phyloP scores from a whole-genome alignment of 2,888 invertebrate genomes.

The Andrena flavipes region DNA sequence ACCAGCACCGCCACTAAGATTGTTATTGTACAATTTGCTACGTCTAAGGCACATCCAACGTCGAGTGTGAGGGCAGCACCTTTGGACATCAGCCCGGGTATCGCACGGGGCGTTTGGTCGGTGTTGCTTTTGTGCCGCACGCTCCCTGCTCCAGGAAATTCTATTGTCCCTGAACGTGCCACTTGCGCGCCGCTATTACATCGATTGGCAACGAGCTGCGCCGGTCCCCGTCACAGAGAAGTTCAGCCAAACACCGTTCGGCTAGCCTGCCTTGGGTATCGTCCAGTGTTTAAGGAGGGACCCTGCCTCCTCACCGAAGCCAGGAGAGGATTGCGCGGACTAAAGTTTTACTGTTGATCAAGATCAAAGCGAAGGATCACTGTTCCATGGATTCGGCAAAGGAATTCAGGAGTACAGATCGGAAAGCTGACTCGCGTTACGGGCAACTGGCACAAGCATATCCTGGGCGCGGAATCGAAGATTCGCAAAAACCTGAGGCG shows the following conservation, averaged over 20 bases:
- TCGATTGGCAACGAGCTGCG: neutral
- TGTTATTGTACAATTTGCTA: conserved; percentile 85
- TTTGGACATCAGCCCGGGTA: conserved; percentile 84
- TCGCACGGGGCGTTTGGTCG: conserved; percentile 77
- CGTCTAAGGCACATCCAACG: conserved; percentile 78
- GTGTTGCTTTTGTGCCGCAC: conserved; percentile 64
- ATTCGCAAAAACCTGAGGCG: conserved; percentile 12
- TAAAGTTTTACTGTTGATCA: conserved; percentile 82
- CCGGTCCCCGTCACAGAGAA: rapidly evolving
- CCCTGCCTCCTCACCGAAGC: too few relatives aligned
- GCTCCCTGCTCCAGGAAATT: conserved; percentile 71
- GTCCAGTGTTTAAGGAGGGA: neutral
- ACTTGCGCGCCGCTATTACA: neutral
- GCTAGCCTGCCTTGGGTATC: rapidly evolving
- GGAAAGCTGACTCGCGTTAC: conserved; percentile 69
- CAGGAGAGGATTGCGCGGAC: conserved; percentile 60
- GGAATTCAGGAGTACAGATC: conserved; percentile 65
- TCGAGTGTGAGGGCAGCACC: conserved; percentile 82
- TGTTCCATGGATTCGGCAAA: conserved; percentile 66
- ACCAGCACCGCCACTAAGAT: conserved; percentile 79
- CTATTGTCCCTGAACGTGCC: conserved; percentile 78
- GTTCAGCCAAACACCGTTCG: rapidly evolving
- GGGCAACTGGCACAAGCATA: conserved; percentile 58
- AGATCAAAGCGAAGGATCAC: conserved; percentile 82
- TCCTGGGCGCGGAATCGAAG: conserved; percentile 6